Percentiles rank a stretch among this genome's conserved stretches.
These are phyloP conservation scores for Ips nitidus DNA, from an alignment of 1,140 invertebrate genomes.

Conservation along the genomic window DNA sequence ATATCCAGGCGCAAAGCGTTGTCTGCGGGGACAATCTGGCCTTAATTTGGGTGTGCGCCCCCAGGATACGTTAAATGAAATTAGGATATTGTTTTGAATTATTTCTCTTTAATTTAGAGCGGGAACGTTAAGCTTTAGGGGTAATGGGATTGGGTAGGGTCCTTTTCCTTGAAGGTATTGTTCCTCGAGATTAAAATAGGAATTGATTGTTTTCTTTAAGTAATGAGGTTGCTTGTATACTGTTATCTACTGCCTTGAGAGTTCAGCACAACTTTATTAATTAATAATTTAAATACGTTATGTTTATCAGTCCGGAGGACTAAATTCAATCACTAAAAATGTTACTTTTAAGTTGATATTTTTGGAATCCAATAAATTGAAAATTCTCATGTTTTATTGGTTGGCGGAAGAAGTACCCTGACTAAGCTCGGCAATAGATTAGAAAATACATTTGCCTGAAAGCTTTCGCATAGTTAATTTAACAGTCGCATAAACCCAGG, in stretches of 20 bases:
- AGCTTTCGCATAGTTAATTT: conserved; percentile 9
- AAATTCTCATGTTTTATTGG: too few relatives aligned
- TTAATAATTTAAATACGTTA: too few relatives aligned
- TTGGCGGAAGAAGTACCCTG: too few relatives aligned
- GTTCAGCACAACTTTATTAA: too few relatives aligned
- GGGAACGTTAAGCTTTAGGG: conserved; percentile 6
- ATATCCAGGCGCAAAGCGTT: conserved; percentile 27
- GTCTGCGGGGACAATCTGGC: conserved; percentile 15
- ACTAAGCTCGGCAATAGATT: neutral
- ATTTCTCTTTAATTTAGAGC: conserved; percentile 20
- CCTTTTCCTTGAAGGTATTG: conserved; percentile 6
- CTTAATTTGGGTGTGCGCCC: conserved; percentile 25
- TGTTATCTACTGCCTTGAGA: too few relatives aligned
- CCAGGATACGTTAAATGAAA: conserved; percentile 30
- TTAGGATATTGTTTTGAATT: conserved; percentile 32
- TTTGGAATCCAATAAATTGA: too few relatives aligned
- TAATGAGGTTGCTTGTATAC: neutral
- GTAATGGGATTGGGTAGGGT: neutral
- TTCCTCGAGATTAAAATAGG: conserved; percentile 10
- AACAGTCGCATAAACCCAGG: conserved; percentile 6
- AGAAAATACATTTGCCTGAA: conserved; percentile 14
- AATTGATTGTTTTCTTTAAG: conserved; percentile 9
- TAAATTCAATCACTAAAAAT: too few relatives aligned
- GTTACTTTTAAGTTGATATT: too few relatives aligned
- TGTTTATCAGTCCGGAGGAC: too few relatives aligned